Percentiles rank a stretch among this genome's conserved stretches.
Evolutionary conservation across 2,797 vertebrate genomes (phyloP).

Genomic region (Channa striata): DNA sequence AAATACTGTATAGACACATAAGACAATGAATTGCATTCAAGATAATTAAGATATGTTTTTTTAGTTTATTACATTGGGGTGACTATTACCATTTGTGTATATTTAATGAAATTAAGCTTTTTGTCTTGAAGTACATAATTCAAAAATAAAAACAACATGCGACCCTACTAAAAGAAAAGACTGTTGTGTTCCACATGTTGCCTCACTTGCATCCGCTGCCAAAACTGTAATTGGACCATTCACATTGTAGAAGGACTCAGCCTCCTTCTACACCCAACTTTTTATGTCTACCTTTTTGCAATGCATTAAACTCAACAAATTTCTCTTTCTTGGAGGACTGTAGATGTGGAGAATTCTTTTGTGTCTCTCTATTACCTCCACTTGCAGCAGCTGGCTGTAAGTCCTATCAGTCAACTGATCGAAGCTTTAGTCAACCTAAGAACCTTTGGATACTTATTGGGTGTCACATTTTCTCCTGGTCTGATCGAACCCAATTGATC

Average conservation of each 20-base stretch:
- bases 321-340: not conserved
- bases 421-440: not conserved
- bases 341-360: constrained; percentile 9
- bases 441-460: too few species aligned
- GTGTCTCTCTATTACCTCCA: constrained; percentile 1
- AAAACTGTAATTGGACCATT: constrained; percentile 30
- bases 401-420: constrained; percentile 4
- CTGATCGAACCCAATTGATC: not conserved
- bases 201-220: constrained; percentile 39
- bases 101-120: not conserved
- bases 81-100: not conserved
- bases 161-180: constrained; percentile 1
- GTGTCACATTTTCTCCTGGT: not conserved
- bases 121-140: not conserved
- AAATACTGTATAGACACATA: not conserved
- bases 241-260: constrained; percentile 38
- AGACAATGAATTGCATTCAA: not conserved
- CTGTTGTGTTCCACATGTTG: constrained; percentile 9
- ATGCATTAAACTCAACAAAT: constrained; percentile 18
- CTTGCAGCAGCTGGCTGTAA: constrained; percentile 2
- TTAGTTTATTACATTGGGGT: not conserved
- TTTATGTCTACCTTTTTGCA: constrained; percentile 13
- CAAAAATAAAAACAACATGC: not conserved
- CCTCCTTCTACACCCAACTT: not conserved
- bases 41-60: not conserved